Evolutionary conservation across 2,888 invertebrate species (phyloP), one percentile per base, ranked within the genome.

Genomic region (Trissolcus brochymenae): DNA sequence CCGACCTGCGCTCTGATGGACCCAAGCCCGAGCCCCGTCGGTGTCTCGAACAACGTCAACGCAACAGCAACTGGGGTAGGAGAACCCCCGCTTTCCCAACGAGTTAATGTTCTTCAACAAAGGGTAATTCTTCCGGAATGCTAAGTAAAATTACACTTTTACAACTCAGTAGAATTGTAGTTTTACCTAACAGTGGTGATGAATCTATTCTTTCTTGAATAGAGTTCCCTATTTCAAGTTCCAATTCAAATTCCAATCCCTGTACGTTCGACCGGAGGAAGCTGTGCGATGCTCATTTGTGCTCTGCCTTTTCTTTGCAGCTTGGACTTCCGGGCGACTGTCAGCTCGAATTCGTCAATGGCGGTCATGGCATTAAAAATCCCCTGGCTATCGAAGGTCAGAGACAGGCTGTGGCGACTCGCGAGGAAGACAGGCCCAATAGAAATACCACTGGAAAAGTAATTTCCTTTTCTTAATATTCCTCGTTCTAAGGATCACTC

Each of bases 341-440:
- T 53, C 95, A 96, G 76, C 90, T 98, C 84, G 98, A 98, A 90
- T 98, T 98, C 89, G 98, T 98, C 43, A 98, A 98, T 86, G 98
- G 98, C 67, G 98, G 98, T 14, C 98, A 98, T 88, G 98, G 98
- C 50, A 96, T 98, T 78, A 98, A 98, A 89, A 98, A 98, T 90
- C 98, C 98, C 1, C 90, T 98, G 83, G 96, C 97, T 40, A 94
- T 89, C 74, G 89, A 89, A 64, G 88, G 88, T 67, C 89, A 88
- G 76, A 84, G 89, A 75, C 87, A 87, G 79, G 81, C 87, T 0
- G 78, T 87, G 11, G 80, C 85, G 4, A 92, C 92, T 85, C 91
- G 94, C 80, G 92, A 92, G 80, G 93, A 92, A 81, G 93, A 92
- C 83, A 93, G 91, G 79, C 73, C 87, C 0, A 71, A 82, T 16